These are phyloP conservation scores for Hypomesus transpacificus DNA, from an alignment of 2,113 vertebrate genomes.

Conservation along the genomic window DNA sequence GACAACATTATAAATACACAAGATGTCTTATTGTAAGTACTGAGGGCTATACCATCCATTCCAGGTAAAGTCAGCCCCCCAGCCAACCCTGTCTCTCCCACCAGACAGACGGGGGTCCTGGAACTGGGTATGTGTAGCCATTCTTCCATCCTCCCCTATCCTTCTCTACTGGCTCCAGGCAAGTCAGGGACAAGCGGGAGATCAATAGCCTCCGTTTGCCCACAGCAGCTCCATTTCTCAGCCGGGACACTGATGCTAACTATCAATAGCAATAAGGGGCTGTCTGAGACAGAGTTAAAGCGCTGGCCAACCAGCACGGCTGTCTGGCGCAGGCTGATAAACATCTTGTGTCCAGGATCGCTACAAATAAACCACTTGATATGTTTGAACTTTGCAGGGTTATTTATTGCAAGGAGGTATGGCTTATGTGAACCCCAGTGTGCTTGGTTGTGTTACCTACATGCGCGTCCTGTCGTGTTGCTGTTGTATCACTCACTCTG, in stretches of 20 bases:
- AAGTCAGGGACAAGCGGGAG: constrained; percentile 63
- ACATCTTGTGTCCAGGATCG: constrained; percentile 70
- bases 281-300: constrained; percentile 74
- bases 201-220: constrained; percentile 80
- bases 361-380: constrained; percentile 77
- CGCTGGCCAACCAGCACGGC: constrained; percentile 62
- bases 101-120: constrained; percentile 45
- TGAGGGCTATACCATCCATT: constrained; percentile 46
- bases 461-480: constrained; percentile 39
- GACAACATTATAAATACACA: constrained; percentile 49
- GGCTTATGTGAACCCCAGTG: constrained; percentile 32
- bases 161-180: constrained; percentile 62
- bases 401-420: constrained; percentile 64
- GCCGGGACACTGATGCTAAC: constrained; percentile 78
- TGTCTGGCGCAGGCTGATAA: constrained; percentile 77
- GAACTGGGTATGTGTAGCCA: constrained; percentile 32
- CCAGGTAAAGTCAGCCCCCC: constrained; percentile 19
- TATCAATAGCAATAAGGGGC: constrained; percentile 82
- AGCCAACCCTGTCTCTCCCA: constrained; percentile 41
- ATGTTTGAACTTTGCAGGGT: constrained; percentile 67
- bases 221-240: constrained; percentile 80
- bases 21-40: constrained; percentile 31
- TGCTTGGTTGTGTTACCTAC: constrained; percentile 51
- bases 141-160: constrained; percentile 45
- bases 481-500: constrained; percentile 21